These are phyloP conservation scores for Dermolepida albohirtum DNA, from an alignment of 2,888 invertebrate genomes.

Conservation along the genomic window DNA sequence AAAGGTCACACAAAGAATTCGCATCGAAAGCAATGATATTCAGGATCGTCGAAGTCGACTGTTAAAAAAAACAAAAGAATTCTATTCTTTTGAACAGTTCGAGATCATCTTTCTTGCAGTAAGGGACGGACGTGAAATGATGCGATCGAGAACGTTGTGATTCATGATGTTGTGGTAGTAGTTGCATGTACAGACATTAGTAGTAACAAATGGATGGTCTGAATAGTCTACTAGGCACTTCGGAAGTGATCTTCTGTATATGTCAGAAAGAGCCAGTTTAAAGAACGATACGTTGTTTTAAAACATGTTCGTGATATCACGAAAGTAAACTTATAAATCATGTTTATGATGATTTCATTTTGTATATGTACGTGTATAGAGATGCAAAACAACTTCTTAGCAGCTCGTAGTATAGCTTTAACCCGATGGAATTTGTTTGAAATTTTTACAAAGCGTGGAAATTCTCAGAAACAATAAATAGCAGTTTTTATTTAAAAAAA, in stretches of 20 bases:
- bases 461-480: too few species aligned
- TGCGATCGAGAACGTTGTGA: slow-evolving; percentile 34
- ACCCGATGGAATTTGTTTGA: too few species aligned
- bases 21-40: slow-evolving; percentile 17
- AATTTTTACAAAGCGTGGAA: too few species aligned
- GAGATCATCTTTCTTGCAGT: slow-evolving; percentile 6
- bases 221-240: slow-evolving; percentile 47
- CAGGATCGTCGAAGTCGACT: slow-evolving; percentile 15
- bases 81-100: slow-evolving; percentile 14
- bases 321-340: slow-evolving; percentile 59
- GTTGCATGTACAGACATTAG: slow-evolving; percentile 40
- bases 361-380: neutral
- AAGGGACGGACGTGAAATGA: slow-evolving; percentile 11
- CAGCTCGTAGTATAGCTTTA: too few species aligned
- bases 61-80: slow-evolving; percentile 15
- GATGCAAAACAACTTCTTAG: too few species aligned
- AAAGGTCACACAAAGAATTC: slow-evolving; percentile 6
- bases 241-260: slow-evolving; percentile 55
- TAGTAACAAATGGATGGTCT: slow-evolving; percentile 43
- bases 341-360: slow-evolving; percentile 63
- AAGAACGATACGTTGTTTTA: slow-evolving; percentile 24
- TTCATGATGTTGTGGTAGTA: slow-evolving; percentile 41
- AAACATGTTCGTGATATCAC: slow-evolving; percentile 58
- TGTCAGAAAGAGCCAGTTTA: slow-evolving; percentile 51
- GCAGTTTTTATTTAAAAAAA: too few species aligned